These are phyloP conservation scores for Saturnia pavonia DNA, from an alignment of 2,888 invertebrate genomes.

Conservation along the genomic window DNA sequence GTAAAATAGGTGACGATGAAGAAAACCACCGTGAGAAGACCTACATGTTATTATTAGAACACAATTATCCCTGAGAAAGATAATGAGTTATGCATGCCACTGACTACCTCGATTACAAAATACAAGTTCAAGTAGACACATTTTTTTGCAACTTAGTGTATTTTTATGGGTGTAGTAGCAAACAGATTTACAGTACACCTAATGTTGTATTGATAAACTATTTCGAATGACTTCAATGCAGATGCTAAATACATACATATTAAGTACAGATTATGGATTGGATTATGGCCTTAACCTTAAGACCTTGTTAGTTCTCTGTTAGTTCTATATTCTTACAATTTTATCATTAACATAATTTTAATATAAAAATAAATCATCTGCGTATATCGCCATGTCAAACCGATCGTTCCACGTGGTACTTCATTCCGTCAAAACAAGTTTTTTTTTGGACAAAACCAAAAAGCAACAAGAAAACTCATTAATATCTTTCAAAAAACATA, in stretches of 20 bases:
- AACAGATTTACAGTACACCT: too few species aligned
- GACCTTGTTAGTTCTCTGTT: neutral
- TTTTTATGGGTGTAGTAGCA: too few species aligned
- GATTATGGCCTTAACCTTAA: too few species aligned
- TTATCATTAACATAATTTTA: neutral
- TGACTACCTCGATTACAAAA: too few species aligned
- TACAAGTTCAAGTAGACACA: neutral
- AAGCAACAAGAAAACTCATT: neutral
- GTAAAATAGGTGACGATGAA: neutral
- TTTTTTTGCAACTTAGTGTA: neutral
- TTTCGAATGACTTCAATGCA: too few species aligned
- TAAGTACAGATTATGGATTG: neutral
- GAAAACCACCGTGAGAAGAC: neutral
- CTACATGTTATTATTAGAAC: neutral
- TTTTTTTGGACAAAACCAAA: neutral
- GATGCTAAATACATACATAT: too few species aligned
- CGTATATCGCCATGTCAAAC: neutral
- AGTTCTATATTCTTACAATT: neutral
- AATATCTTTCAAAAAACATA: slow-evolving; percentile 8
- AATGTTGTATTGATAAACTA: too few species aligned
- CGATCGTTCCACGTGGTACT: neutral
- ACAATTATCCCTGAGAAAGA: neutral
- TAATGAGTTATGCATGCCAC: neutral
- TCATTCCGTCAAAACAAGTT: neutral
- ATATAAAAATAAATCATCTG: neutral